A percentile compares a stretch with the other conserved stretches of the same genome.
phyloP scores from a whole-genome alignment of 1,140 invertebrate species.

The Hermetia illucens region DNA sequence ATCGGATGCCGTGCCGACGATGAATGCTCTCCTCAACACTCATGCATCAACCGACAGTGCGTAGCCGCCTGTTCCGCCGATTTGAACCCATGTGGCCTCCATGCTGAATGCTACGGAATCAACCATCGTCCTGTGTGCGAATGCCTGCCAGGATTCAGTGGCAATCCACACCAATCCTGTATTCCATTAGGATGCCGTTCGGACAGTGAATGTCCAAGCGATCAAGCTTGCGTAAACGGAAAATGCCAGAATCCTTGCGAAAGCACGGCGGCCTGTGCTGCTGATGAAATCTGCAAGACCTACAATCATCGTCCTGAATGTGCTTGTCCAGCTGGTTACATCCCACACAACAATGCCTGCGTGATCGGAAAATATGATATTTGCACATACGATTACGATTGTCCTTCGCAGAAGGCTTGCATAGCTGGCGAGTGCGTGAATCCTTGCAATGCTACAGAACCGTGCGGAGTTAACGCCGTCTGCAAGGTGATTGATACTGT shows the following conservation, averaged over 20 bases:
- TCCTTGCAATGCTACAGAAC: conserved; percentile 63
- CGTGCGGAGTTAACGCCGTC: conserved; percentile 66
- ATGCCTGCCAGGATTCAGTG: conserved; percentile 62
- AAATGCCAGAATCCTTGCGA: conserved; percentile 65
- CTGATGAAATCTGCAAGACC: conserved; percentile 55
- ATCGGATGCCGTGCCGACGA: conserved; percentile 56
- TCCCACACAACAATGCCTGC: conserved; percentile 54
- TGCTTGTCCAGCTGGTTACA: conserved; percentile 60
- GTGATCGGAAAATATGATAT: conserved; percentile 37
- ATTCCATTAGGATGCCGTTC: conserved; percentile 59
- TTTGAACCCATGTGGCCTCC: conserved; percentile 47
- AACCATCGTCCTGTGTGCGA: conserved; percentile 62
- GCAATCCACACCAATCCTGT: conserved; percentile 65
- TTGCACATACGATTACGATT: conserved; percentile 66
- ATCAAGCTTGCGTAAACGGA: conserved; percentile 63
- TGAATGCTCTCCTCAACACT: conserved; percentile 61
- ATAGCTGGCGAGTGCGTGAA: conserved; percentile 67
- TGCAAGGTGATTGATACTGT: conserved; percentile 68
- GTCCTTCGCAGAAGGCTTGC: conserved; percentile 68
- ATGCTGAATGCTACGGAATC: conserved; percentile 57
- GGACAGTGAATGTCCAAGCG: conserved; percentile 57
- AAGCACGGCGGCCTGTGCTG: conserved; percentile 45
- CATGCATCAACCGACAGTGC: conserved; percentile 64
- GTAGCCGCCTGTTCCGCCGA: conserved; percentile 59
- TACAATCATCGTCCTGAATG: conserved; percentile 63